phyloP scores from a whole-genome alignment of 2,888 invertebrate species.

The Sarcophaga carnaria region DNA sequence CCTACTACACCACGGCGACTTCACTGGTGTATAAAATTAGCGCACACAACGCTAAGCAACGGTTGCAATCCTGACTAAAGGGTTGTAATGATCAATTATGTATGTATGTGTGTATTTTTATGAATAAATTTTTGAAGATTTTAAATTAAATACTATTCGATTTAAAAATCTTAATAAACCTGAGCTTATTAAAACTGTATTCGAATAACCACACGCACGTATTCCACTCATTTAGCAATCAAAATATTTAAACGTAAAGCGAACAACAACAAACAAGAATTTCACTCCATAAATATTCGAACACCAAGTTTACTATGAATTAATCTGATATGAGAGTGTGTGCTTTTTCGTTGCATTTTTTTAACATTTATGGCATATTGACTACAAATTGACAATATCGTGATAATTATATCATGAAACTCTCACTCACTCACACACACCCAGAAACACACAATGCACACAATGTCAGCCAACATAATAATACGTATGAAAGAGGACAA shows the following conservation, averaged over 20 bases:
- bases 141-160: too few relatives aligned
- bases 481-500: slow-evolving; percentile 42
- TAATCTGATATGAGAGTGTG: not conserved
- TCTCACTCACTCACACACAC: not conserved
- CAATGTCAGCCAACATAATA: slow-evolving; percentile 26
- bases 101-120: too few relatives aligned
- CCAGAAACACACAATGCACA: not conserved
- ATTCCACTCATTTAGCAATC: not conserved
- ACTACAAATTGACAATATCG: slow-evolving; percentile 77
- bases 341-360: slow-evolving; percentile 6
- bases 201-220: not conserved
- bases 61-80: too few relatives aligned
- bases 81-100: too few relatives aligned
- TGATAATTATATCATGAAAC: slow-evolving; percentile 77
- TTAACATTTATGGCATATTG: slow-evolving; percentile 67
- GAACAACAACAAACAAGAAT: not conserved
- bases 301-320: not conserved
- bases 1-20: too few relatives aligned
- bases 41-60: too few relatives aligned
- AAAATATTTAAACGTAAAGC: not conserved
- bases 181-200: not conserved
- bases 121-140: too few relatives aligned
- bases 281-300: not conserved
- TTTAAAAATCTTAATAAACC: not conserved
- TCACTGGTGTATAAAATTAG: too few relatives aligned